Evolutionary conservation across 2,113 vertebrate species (phyloP).

Genomic region (Pungitius pungitius): DNA sequence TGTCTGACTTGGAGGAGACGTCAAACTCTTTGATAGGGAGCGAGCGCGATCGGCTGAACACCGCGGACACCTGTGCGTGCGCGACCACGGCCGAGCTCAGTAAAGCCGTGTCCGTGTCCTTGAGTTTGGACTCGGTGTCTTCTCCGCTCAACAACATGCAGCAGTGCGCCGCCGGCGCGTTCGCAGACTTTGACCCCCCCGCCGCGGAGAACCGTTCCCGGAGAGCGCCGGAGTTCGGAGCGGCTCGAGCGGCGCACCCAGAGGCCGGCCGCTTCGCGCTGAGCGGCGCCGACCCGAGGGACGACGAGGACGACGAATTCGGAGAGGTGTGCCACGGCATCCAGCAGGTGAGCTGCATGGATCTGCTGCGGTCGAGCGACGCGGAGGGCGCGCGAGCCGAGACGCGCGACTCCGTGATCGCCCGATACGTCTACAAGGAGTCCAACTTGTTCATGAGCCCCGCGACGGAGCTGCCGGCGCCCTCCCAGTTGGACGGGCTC

Average conservation of each 20-base stretch:
- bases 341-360: conserved; percentile 70
- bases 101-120: conserved; percentile 86
- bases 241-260: conserved; percentile 11
- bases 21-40: conserved; percentile 39
- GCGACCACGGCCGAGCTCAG: conserved; percentile 86
- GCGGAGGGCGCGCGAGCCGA: conserved; percentile 28
- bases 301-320: conserved; percentile 23
- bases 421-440: conserved; percentile 56
- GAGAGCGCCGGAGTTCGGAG: conserved; percentile 23
- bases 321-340: conserved; percentile 51
- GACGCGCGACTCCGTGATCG: conserved; percentile 51
- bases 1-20: conserved; percentile 27
- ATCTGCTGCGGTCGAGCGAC: conserved; percentile 59
- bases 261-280: not conserved
- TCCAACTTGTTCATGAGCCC: conserved; percentile 53
- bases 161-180: conserved; percentile 31
- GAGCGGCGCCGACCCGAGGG: conserved; percentile 6
- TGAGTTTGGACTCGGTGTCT: conserved; percentile 84
- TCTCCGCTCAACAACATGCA: conserved; percentile 59
- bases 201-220: conserved; percentile 9
- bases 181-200: conserved; percentile 59
- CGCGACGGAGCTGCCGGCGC: conserved; percentile 20
- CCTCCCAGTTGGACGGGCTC: conserved; percentile 43
- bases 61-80: conserved; percentile 67
- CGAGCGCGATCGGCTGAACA: conserved; percentile 31